Conservation (phyloP, 2,113 vertebrate genomes). For the Castor canadensis region DNA sequence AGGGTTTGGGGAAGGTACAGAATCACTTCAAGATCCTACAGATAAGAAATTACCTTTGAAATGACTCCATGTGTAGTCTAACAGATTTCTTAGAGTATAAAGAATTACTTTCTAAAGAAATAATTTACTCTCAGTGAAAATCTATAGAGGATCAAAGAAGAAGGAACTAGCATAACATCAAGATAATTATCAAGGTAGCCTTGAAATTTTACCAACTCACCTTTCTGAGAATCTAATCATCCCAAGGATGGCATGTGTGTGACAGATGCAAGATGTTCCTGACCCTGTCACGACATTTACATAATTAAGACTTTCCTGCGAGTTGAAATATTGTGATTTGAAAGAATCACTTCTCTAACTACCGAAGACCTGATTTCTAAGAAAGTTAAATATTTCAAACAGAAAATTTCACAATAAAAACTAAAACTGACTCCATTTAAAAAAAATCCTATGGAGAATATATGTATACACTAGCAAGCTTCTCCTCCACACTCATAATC, state of each 20-base stretch:
- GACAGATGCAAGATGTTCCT: not conserved
- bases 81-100: not conserved
- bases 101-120: not conserved
- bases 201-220: not conserved
- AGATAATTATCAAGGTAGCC: not conserved
- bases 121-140: not conserved
- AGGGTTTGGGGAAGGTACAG: not conserved
- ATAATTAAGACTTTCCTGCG: not conserved
- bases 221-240: not conserved
- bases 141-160: not conserved
- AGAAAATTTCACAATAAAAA: not conserved
- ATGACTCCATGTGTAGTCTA: not conserved
- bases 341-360: not conserved
- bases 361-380: not conserved
- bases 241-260: not conserved
- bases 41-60: conserved; percentile 49
- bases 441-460: not conserved
- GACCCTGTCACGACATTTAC: not conserved
- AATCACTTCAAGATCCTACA: not conserved
- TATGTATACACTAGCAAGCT: not conserved
- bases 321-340: not conserved
- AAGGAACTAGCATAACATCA: not conserved
- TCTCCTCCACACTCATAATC: not conserved
- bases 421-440: not conserved
- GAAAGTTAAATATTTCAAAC: not conserved